Conservation (phyloP, 2,113 vertebrate species). For the Scatophagus argus region DNA sequence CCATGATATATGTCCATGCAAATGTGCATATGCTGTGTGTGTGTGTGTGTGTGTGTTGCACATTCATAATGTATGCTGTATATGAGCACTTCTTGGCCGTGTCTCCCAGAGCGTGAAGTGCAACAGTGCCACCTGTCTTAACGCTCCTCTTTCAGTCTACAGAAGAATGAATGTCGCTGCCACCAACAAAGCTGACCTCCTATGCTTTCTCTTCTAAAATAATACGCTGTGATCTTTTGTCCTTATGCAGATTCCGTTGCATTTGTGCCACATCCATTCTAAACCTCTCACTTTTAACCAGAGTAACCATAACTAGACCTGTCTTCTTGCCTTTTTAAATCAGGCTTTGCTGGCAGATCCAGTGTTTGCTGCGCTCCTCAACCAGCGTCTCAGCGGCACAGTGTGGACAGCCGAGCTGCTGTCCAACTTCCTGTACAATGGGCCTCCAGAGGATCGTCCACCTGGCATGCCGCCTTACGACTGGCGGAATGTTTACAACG, state of each 20-base stretch:
- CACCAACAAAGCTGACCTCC: conserved; percentile 10
- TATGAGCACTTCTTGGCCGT: background rate
- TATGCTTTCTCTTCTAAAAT: background rate
- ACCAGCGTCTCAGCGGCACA: conserved; percentile 79
- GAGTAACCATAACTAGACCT: conserved; percentile 1
- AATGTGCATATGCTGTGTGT: conserved; percentile 6
- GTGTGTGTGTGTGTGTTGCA: conserved; percentile 11
- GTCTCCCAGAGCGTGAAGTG: conserved; percentile 41
- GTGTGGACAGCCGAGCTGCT: conserved; percentile 85
- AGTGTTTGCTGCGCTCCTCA: conserved; percentile 76
- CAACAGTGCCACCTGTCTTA: conserved; percentile 77
- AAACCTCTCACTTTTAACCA: background rate
- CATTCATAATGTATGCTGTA: background rate
- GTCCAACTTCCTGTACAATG: conserved; percentile 88
- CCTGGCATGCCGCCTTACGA: conserved; percentile 67
- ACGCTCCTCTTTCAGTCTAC: conserved; percentile 45
- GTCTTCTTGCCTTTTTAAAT: conserved; percentile 10
- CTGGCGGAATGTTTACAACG: conserved; percentile 89
- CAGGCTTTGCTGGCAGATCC: conserved; percentile 88
- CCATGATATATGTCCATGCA: conserved; percentile 7
- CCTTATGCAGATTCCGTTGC: background rate
- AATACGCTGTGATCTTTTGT: background rate
- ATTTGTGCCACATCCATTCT: background rate
- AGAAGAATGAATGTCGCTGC: conserved; percentile 30
- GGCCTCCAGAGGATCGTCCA: conserved; percentile 76